A percentile compares a stretch with the other conserved stretches of the same genome.
These are phyloP conservation scores for Eulemur albifrons DNA, from an alignment of 2,797 vertebrate species.

Conservation along the genomic window DNA sequence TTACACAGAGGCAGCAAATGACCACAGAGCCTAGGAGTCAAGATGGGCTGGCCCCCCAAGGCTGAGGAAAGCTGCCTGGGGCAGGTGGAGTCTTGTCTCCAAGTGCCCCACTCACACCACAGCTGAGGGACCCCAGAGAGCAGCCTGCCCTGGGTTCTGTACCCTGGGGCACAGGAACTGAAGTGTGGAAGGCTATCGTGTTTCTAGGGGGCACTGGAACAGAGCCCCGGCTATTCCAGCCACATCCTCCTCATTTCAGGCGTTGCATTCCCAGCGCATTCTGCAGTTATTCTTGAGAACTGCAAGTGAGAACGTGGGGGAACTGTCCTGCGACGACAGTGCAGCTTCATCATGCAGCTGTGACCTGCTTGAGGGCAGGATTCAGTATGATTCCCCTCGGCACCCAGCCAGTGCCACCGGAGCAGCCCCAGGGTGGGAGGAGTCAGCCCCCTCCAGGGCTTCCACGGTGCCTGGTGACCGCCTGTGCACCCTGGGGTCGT, in stretches of 20 bases:
- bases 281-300: neutral
- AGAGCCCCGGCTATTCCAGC: neutral
- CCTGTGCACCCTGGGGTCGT: neutral
- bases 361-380: neutral
- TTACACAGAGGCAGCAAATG: neutral
- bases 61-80: neutral
- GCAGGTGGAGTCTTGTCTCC: neutral
- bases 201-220: fast-evolving
- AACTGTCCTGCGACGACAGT: neutral
- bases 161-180: neutral
- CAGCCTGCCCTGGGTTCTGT: neutral
- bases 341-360: neutral
- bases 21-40: too few species aligned
- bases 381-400: neutral
- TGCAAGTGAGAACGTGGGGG: neutral
- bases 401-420: fast-evolving
- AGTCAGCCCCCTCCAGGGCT: too few species aligned
- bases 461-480: too few species aligned
- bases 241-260: neutral
- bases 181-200: neutral
- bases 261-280: too few species aligned
- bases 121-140: neutral
- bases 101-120: neutral
- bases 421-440: neutral
- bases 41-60: too few species aligned